Evolutionary conservation across 2,888 invertebrate genomes (phyloP).

Genomic region (Pseudococcus longispinus): DNA sequence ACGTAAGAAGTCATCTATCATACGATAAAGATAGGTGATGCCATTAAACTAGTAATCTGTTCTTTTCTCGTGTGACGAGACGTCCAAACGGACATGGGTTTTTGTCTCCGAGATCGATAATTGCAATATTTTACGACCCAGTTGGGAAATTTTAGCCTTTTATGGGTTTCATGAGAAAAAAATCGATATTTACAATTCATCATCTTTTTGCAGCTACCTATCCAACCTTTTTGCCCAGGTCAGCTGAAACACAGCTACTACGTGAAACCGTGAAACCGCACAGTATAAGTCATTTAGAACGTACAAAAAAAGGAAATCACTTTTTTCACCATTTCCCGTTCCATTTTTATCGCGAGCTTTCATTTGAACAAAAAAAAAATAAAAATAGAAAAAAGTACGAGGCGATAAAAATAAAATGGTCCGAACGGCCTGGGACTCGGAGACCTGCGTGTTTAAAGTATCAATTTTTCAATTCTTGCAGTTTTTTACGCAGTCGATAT

Average conservation of each 20-base stretch:
- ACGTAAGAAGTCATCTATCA: conserved; percentile 13
- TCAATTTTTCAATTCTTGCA: neutral
- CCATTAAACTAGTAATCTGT: neutral
- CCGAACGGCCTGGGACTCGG: neutral
- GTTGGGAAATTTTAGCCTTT: neutral
- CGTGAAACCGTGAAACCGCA: neutral
- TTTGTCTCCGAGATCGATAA: neutral
- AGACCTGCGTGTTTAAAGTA: neutral
- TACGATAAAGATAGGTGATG: neutral
- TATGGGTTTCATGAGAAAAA: neutral
- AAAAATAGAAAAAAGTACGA: neutral
- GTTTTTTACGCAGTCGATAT: neutral
- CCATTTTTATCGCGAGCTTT: conserved; percentile 13
- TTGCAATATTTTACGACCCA: neutral
- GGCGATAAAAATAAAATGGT: neutral
- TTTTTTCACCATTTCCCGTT: conserved; percentile 27
- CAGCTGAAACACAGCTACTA: neutral
- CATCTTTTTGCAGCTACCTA: neutral
- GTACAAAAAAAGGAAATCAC: conserved; percentile 25
- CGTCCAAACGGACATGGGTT: neutral
- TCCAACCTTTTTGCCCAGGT: neutral
- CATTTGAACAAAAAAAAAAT: neutral
- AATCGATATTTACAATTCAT: conserved; percentile 4
- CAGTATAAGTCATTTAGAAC: neutral
- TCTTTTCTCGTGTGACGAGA: neutral